Evolutionary conservation across 2,888 invertebrate species (phyloP), one percentile per base, ranked within the genome.

Genomic region (Scrobipalpa costella): DNA sequence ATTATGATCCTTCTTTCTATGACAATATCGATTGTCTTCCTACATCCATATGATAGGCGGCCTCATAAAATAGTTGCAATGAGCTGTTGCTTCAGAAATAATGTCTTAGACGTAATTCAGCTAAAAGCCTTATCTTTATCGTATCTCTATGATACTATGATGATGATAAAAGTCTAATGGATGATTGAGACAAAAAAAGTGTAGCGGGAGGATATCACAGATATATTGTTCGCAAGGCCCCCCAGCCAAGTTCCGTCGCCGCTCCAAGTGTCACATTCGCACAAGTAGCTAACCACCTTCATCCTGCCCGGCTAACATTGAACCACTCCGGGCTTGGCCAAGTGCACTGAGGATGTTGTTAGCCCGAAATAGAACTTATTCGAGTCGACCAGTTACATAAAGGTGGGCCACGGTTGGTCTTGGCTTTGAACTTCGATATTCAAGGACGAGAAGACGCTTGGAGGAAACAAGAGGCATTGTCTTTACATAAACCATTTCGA

Each of bases 231-330:
- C 65, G 68, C 63, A 57, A 44, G 72, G 69, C 73, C 74, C 77
- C 75, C 65, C 70, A 71, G 74, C 71, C 0, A 68, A 70, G 74
- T 74, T 75, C 73, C 74, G 76, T 69, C 34, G 55, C 33, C 69
- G 70, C 67, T 47, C 64, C 64, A 63, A 65, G 70, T 71, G 75
- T 75, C 74, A 81, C 78, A 85, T 86, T 88, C 79, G 84, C 87
- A 85, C 83, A 89, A 90, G 83, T 83, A 81, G 82, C 78, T 88
- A 90, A 91, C 86, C 72, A 73, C 69, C 70, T 50, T 64, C 83
- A 87, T 91, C 90, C 90, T 86, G 86, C 70, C 77, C 55, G 9
- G 71, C 77, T 88, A 88, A 87, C 90, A 90, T 90, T 90, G 90
- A 88, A 88, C 89, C 83, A 90, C 80, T 85, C 81, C 74, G 72